phyloP scores from a whole-genome alignment of 1,140 invertebrate species.

The Microplitis demolitor region DNA sequence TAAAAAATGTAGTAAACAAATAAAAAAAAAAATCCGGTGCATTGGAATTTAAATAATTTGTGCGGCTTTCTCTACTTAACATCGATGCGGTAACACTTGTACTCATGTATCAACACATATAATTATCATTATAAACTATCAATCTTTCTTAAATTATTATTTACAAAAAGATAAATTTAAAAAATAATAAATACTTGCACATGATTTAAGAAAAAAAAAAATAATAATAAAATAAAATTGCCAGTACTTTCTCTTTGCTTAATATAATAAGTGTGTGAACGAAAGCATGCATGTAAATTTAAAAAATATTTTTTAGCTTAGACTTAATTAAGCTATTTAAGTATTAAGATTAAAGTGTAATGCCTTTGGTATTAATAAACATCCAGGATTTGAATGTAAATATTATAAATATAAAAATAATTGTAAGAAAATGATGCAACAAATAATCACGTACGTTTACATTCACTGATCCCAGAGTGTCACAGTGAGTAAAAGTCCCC shows the following conservation, averaged over 20 bases:
- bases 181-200: not conserved
- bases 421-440: not conserved
- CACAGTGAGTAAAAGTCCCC: constrained; percentile 1
- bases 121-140: constrained; percentile 3
- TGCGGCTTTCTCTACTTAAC: constrained; percentile 12
- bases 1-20: not conserved
- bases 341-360: too few species aligned
- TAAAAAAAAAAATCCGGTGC: not conserved
- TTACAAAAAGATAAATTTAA: not conserved
- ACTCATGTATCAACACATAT: not conserved
- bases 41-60: not conserved
- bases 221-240: not conserved
- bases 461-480: constrained; percentile 12
- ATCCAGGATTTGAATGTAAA: not conserved
- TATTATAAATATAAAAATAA: not conserved
- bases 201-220: not conserved
- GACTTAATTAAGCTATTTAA: too few species aligned
- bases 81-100: constrained; percentile 7
- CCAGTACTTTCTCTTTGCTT: not conserved
- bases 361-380: not conserved
- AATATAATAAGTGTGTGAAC: not conserved
- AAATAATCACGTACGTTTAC: constrained; percentile 5
- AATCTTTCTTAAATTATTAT: constrained; percentile 3
- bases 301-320: too few species aligned
- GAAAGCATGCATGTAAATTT: not conserved